Percentiles rank a stretch among this genome's conserved stretches.
Conservation (phyloP, 2,888 invertebrate species). For the Eulithis testata region DNA sequence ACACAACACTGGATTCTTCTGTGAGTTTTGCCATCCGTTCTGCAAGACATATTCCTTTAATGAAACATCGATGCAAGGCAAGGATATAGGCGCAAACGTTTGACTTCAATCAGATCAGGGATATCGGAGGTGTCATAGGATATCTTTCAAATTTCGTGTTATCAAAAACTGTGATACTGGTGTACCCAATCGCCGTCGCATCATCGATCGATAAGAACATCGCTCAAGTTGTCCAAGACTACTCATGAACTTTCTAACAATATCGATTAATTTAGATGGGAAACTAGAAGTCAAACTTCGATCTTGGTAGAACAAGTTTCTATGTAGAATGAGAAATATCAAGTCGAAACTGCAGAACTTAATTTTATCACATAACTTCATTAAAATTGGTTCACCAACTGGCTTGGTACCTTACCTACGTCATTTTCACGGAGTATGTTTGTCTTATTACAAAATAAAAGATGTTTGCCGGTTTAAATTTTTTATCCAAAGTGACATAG, state of each 20-base stretch:
- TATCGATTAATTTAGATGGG: conserved; percentile 3
- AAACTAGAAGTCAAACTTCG: conserved; percentile 14
- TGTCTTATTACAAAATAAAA: too few relatives aligned
- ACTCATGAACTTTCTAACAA: not conserved
- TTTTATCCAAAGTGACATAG: not conserved
- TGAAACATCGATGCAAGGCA: too few relatives aligned
- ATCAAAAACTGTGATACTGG: not conserved
- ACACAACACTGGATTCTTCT: too few relatives aligned
- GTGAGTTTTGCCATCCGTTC: too few relatives aligned
- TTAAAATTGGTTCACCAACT: not conserved
- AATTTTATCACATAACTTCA: not conserved
- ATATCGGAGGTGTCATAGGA: too few relatives aligned
- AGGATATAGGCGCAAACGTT: too few relatives aligned
- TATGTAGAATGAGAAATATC: conserved; percentile 11
- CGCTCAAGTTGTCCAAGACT: not conserved
- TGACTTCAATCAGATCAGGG: too few relatives aligned
- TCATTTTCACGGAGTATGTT: too few relatives aligned
- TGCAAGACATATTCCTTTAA: too few relatives aligned
- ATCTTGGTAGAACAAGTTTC: conserved; percentile 9
- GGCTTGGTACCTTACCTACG: too few relatives aligned
- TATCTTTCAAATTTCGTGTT: too few relatives aligned
- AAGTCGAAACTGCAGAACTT: conserved; percentile 4
- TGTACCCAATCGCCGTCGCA: not conserved
- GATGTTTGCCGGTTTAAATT: too few relatives aligned
- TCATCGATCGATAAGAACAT: not conserved